These are phyloP conservation scores for Daphoenositta chrysoptera DNA, from an alignment of 2,113 vertebrate species.

Conservation along the genomic window DNA sequence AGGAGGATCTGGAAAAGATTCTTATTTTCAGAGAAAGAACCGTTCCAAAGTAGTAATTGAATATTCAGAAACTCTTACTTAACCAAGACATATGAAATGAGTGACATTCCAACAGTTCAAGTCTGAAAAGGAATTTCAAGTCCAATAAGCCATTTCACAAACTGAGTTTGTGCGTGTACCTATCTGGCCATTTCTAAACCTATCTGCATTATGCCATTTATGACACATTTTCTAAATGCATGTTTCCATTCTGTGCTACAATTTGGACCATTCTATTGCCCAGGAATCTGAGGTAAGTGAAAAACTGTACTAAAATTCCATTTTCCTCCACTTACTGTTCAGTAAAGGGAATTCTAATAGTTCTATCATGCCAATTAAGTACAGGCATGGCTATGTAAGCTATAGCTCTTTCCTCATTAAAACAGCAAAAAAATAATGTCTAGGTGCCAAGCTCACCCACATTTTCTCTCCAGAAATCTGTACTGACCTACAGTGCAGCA, in stretches of 20 bases:
- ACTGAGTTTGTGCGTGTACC: accelerated
- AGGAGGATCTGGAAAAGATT: not conserved
- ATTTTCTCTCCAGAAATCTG: not conserved
- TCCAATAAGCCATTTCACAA: not conserved
- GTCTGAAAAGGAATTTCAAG: not conserved
- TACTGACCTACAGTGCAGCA: not conserved
- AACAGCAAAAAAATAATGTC: not conserved
- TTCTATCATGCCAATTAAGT: not conserved
- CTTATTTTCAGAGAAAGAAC: not conserved
- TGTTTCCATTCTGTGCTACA: not conserved
- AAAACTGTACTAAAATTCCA: not conserved
- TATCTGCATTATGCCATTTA: not conserved
- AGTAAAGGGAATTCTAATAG: not conserved
- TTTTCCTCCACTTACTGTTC: not conserved
- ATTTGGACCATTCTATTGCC: not conserved
- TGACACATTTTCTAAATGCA: not conserved
- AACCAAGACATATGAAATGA: not conserved
- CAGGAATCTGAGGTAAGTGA: not conserved
- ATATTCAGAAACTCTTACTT: not conserved
- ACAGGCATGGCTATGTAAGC: not conserved
- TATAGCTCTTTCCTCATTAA: not conserved
- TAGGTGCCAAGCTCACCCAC: not conserved
- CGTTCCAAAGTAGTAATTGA: not conserved
- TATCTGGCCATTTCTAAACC: not conserved
- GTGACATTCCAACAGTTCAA: not conserved